Conservation (phyloP, 2,113 vertebrate species). For the Microcebus ravelobensis region DNA sequence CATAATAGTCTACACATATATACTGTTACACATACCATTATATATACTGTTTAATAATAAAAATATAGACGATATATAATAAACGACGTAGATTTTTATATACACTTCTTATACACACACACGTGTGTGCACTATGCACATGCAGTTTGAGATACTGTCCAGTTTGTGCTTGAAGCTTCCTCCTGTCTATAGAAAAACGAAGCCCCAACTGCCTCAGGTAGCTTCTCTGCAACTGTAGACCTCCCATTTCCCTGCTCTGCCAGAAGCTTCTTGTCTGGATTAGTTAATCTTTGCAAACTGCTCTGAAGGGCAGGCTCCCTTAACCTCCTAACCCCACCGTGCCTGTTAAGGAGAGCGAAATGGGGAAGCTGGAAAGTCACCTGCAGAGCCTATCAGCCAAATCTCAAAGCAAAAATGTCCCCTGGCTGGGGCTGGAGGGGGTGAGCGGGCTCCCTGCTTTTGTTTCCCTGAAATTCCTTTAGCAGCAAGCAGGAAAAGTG, state of each 20-base stretch:
- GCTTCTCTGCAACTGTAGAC: neutral
- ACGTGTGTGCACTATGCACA: neutral
- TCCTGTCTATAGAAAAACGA: neutral
- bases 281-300: slow-evolving; percentile 49
- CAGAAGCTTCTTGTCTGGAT: neutral
- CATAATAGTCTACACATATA: no score
- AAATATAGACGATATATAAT: neutral
- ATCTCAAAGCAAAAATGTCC: neutral
- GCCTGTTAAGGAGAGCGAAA: neutral
- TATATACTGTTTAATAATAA: neutral
- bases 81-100: neutral
- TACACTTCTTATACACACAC: neutral
- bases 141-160: neutral
- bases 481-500: slow-evolving; percentile 53
- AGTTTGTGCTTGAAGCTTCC: neutral
- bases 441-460: neutral
- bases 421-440: neutral
- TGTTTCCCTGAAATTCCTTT: slow-evolving; percentile 35
- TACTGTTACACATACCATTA: neutral
- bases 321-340: neutral
- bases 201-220: neutral
- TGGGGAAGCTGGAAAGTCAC: neutral
- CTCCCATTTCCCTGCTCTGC: neutral
- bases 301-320: neutral
- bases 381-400: neutral